phyloP scores from a whole-genome alignment of 1,140 invertebrate genomes.

The Tachypleus tridentatus region DNA sequence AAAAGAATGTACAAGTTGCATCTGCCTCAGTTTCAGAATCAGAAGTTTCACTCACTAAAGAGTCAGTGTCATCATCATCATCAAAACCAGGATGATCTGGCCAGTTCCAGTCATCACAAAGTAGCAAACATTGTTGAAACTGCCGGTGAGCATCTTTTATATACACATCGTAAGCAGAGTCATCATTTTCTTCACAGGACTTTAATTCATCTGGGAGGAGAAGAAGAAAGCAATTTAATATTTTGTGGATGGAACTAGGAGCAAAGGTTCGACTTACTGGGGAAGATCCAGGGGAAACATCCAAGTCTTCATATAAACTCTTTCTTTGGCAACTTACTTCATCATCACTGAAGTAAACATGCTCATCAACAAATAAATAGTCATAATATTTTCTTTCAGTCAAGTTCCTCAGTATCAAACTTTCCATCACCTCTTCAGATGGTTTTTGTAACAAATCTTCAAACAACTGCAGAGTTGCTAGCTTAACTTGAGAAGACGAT shows the following conservation, averaged over 20 bases:
- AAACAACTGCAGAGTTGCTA: constrained; percentile 41
- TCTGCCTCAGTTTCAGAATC: constrained; percentile 50
- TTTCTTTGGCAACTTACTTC: constrained; percentile 29
- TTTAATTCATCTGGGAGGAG: constrained; percentile 55
- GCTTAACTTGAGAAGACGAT: constrained; percentile 34
- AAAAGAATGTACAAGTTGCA: constrained; percentile 41
- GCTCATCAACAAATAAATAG: constrained; percentile 35
- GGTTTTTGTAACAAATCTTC: constrained; percentile 57
- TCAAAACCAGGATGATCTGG: constrained; percentile 36
- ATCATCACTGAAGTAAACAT: constrained; percentile 45
- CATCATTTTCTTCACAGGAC: constrained; percentile 39
- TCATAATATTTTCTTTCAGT: constrained; percentile 48
- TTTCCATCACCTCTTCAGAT: constrained; percentile 52
- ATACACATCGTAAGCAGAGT: constrained; percentile 61
- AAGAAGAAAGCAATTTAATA: constrained; percentile 50
- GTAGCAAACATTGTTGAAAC: constrained; percentile 35
- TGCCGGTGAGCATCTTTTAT: constrained; percentile 50
- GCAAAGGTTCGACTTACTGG: constrained; percentile 39
- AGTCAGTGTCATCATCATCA: constrained; percentile 9
- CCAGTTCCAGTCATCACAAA: constrained; percentile 34
- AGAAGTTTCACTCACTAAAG: constrained; percentile 41
- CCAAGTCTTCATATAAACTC: constrained; percentile 11
- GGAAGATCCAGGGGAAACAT: constrained; percentile 22
- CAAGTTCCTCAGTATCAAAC: constrained; percentile 52
- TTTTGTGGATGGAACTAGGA: constrained; percentile 46